Conservation (phyloP, 2,797 vertebrate genomes). For the Pseudotriccus pelzelni region DNA sequence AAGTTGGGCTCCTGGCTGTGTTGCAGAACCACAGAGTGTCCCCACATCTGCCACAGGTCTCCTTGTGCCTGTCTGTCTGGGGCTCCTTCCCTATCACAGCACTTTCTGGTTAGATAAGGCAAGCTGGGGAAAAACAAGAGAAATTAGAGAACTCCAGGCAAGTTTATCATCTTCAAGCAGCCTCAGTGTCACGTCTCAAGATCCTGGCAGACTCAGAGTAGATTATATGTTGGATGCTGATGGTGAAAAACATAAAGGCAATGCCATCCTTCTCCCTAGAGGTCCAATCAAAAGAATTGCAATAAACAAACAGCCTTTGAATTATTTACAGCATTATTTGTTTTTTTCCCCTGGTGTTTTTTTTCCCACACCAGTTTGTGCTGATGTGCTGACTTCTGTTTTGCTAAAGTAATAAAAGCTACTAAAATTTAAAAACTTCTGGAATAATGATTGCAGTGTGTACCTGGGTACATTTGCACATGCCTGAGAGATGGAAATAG, state of each 20-base stretch:
- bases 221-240: not conserved
- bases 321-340: not conserved
- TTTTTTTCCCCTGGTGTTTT: not conserved
- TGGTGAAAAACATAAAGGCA: not conserved
- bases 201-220: not conserved
- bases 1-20: not conserved
- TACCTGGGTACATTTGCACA: accelerated
- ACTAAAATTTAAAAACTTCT: not conserved
- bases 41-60: not conserved
- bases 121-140: not conserved
- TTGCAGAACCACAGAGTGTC: accelerated
- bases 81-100: not conserved
- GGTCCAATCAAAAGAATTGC: not conserved
- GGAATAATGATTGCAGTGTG: not conserved
- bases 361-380: not conserved
- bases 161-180: not conserved
- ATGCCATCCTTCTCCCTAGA: not conserved
- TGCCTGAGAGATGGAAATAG: not conserved
- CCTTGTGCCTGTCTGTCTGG: not conserved
- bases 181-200: not conserved
- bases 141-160: not conserved
- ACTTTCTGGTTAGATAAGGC: not conserved
- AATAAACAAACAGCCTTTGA: not conserved
- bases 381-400: not conserved
- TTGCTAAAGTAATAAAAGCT: conserved; percentile 48